phyloP scores from a whole-genome alignment of 1,140 invertebrate species.

The Alviniconcha marisindica region DNA sequence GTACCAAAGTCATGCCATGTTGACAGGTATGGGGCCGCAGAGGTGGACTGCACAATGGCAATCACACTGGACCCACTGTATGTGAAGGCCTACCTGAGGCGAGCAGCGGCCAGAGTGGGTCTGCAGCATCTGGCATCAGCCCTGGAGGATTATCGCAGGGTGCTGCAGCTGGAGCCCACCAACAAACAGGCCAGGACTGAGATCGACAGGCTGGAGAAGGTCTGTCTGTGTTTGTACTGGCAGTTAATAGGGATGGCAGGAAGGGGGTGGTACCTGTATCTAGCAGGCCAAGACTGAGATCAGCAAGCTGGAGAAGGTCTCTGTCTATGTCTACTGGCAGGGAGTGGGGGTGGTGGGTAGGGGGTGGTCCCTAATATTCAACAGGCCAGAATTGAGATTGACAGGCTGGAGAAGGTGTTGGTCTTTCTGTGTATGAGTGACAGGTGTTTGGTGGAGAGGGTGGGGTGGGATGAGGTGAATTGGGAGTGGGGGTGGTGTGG shows the following conservation, averaged over 20 bases:
- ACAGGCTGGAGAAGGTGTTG: slow-evolving; percentile 78
- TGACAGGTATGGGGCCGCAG: slow-evolving; percentile 84
- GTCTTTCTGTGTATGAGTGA: slow-evolving; percentile 26
- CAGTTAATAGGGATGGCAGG: too few species aligned
- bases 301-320: background rate
- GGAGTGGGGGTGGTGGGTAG: too few species aligned
- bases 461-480: too few species aligned
- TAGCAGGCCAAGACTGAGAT: too few species aligned
- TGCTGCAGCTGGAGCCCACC: slow-evolving; percentile 84
- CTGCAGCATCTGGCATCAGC: slow-evolving; percentile 82
- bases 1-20: too few species aligned
- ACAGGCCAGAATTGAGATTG: slow-evolving; percentile 78
- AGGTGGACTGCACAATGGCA: slow-evolving; percentile 85
- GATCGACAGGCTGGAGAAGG: slow-evolving; percentile 80
- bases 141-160: slow-evolving; percentile 81
- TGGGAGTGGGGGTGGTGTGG: too few species aligned
- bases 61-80: slow-evolving; percentile 85
- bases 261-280: too few species aligned
- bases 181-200: slow-evolving; percentile 80
- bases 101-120: slow-evolving; percentile 83
- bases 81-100: slow-evolving; percentile 87
- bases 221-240: slow-evolving; percentile 29
- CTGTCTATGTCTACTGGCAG: too few species aligned
- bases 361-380: slow-evolving; percentile 37
- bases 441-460: too few species aligned